Percentiles rank a stretch among this genome's conserved stretches.
Conservation (phyloP, 2,797 vertebrate species). For the Hozukius guyotensis region DNA sequence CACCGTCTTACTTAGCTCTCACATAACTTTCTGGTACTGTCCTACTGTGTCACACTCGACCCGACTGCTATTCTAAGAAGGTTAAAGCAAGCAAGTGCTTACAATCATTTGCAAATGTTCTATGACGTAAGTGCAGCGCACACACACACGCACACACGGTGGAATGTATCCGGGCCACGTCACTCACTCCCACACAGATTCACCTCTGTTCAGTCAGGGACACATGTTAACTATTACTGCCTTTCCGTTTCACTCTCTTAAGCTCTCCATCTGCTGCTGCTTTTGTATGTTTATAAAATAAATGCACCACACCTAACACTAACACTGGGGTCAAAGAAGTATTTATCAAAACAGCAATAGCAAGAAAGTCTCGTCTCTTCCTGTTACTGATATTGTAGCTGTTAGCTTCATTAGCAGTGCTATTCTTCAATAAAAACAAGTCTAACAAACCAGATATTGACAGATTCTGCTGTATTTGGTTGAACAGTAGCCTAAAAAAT, state of each 20-base stretch:
- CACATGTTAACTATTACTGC: slow-evolving; percentile 41
- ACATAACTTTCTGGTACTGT: not conserved
- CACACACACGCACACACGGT: not conserved
- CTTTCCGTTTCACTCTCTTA: slow-evolving; percentile 1
- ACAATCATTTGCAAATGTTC: slow-evolving; percentile 27
- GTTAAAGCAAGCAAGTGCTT: not conserved
- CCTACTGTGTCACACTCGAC: not conserved
- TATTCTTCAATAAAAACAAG: not conserved
- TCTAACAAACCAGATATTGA: not conserved
- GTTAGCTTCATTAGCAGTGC: not conserved
- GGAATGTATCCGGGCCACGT: slow-evolving; percentile 40
- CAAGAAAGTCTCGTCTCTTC: not conserved
- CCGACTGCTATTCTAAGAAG: not conserved
- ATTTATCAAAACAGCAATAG: not conserved
- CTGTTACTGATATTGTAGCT: not conserved
- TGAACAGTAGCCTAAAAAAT: not conserved
- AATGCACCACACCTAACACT: not conserved
- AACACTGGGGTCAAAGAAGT: not conserved
- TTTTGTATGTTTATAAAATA: not conserved
- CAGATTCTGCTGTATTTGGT: not conserved
- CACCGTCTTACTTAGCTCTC: not conserved
- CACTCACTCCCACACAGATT: slow-evolving; percentile 26
- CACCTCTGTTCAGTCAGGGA: slow-evolving; percentile 35
- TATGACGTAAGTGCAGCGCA: not conserved
- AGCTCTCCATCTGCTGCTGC: slow-evolving; percentile 7